A percentile compares a stretch with the other conserved stretches of the same genome.
These are phyloP conservation scores for Drosophila arawakana DNA, from an alignment of 1,140 invertebrate species.

Conservation along the genomic window DNA sequence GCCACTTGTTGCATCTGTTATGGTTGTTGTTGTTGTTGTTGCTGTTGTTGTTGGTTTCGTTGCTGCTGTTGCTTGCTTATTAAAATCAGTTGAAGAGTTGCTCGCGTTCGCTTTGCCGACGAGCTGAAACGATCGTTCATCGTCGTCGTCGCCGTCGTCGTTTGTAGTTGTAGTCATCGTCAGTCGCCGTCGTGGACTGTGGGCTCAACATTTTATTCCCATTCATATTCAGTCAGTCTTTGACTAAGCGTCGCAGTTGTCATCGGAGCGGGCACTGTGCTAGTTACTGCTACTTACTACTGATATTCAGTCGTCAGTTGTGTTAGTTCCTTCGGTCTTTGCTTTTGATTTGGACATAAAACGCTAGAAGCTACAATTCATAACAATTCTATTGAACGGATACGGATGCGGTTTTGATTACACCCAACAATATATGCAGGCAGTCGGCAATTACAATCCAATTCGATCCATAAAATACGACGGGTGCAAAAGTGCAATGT, in stretches of 20 bases:
- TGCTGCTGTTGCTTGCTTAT: constrained; percentile 39
- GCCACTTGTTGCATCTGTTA: constrained; percentile 76
- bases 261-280: constrained; percentile 52
- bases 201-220: constrained; percentile 67
- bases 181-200: constrained; percentile 41
- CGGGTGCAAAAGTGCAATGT: constrained; percentile 77
- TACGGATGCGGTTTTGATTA: constrained; percentile 60
- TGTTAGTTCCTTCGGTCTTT: constrained; percentile 36
- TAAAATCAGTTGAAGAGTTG: constrained; percentile 62
- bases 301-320: constrained; percentile 21
- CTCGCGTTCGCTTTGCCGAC: constrained; percentile 52
- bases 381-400: constrained; percentile 50
- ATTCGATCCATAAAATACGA: constrained; percentile 11
- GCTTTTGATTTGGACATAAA: constrained; percentile 5
- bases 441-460: constrained; percentile 30
- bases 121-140: constrained; percentile 47
- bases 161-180: constrained; percentile 14
- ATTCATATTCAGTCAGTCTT: constrained; percentile 79
- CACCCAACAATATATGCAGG: constrained; percentile 29
- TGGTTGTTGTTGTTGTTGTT: constrained; percentile 34
- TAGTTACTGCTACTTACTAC: constrained; percentile 27
- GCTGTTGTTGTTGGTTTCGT: constrained; percentile 20
- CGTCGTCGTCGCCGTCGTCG: constrained; percentile 20
- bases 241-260: constrained; percentile 75
- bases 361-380: constrained; percentile 10